Base-by-base conservation (phyloP, 2,113 vertebrate genomes). In the Trichechus manatus region DNA sequence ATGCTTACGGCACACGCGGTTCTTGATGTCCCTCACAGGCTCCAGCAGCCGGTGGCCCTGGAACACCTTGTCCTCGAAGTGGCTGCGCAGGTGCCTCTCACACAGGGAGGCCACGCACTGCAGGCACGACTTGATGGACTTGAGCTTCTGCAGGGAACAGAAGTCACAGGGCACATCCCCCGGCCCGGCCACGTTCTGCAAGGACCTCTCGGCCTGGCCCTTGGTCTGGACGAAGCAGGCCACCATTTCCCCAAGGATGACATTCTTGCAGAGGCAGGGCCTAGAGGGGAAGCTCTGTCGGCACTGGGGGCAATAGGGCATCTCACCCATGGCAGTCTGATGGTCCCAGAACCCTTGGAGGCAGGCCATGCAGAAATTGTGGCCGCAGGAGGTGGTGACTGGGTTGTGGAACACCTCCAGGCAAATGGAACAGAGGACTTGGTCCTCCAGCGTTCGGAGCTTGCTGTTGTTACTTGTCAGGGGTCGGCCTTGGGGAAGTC, bases 61-160 rank as follows among this genome's bases (percentile, higher is more conserved):
- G 68, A 99, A 97, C 1, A 98, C 29, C 84, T 98, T 98, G 64
- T 98, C 98, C 96, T 99, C 98, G 1, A 96, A 98, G 66, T 99
- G 99, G 68, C 99, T 98, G 7, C 88, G 97, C 27, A 99, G 97
- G 94, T 99, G 99, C 89, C 98, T 98, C 91, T 99, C 98, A 7
- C 99, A 99, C 98, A 99, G 98, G 47, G 99, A 99, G 1, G 99
- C 99, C 90, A 98, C 87, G 53, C 99, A 99, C 91, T 98, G 98
- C 42, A 99, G 97, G 97, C 99, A 99, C 1, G 98, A 99, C 95
- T 99, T 99, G 86, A 98, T 74, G 0, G 99, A 98, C 96, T 98
- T 99, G 3, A 98, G 97, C 64, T 98, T 98, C 56, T 97, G 97
- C 0, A 98, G 98, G 1, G 98, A 95, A 53, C 99, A 99, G 23